Conservation (phyloP, 2,113 vertebrate genomes). For the Canis aureus region DNA sequence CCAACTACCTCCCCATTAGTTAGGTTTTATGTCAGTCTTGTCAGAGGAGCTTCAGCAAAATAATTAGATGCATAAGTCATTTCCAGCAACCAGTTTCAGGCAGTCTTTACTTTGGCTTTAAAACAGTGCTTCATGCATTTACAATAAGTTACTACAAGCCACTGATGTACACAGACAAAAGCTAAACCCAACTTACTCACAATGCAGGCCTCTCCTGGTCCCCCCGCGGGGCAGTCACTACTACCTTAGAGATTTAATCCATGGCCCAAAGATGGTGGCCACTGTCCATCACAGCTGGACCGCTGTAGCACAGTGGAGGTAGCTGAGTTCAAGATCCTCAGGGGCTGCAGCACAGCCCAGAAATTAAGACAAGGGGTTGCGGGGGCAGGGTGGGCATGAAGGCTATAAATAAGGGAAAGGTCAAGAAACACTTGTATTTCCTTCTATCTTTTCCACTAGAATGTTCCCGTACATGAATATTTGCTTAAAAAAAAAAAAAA, state of each 20-base stretch:
- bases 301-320: slow-evolving; percentile 34
- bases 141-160: slow-evolving; percentile 66
- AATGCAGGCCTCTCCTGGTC: slow-evolving; percentile 11
- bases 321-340: slow-evolving; percentile 45
- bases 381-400: not conserved
- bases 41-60: slow-evolving; percentile 46
- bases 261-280: slow-evolving; percentile 38
- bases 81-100: slow-evolving; percentile 58
- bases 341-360: slow-evolving; percentile 29
- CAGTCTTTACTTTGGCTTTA: slow-evolving; percentile 78
- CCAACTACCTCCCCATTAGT: not conserved
- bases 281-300: not conserved
- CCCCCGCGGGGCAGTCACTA: not conserved
- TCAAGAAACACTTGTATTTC: not conserved
- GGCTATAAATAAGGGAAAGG: not conserved
- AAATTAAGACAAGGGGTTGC: slow-evolving; percentile 60
- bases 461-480: not conserved
- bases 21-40: slow-evolving; percentile 20
- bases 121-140: slow-evolving; percentile 75
- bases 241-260: slow-evolving; percentile 13
- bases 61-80: slow-evolving; percentile 51
- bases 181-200: slow-evolving; percentile 12
- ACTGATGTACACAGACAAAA: slow-evolving; percentile 31
- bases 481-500: not conserved
- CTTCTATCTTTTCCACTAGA: slow-evolving; percentile 29